Base-by-base conservation (phyloP, 35 echinoderm and acorn worm species). In the Ophiothrix spiculata region DNA sequence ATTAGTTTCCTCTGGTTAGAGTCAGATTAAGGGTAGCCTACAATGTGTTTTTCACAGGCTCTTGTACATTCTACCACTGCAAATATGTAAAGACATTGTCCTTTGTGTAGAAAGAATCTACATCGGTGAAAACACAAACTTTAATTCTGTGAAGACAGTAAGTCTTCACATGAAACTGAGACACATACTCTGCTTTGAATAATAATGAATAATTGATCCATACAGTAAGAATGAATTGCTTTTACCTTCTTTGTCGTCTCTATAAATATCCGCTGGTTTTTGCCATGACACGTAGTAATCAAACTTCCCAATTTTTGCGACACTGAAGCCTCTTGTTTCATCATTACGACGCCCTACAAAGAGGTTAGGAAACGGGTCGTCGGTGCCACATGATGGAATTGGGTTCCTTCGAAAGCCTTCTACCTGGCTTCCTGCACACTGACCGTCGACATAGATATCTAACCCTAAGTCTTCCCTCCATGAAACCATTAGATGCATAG, bases 381-480 rank as follows among this genome's bases (percentile, higher is more conserved):
- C 21, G 4, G n/a, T 28, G 40, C 80, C 33, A 21, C 25, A 1
- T 0, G 54, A 35, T 35, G 36, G 33, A 41, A n/a, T 31, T 8
- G 60, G 38, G 56, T 60, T 4, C 1, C 75, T 35, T 49, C n/a
- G 69, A 32, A 74, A 28, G 28, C 64, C 38, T 32, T 36, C 33
- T 13, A 35, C 39, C 12, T 33, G 37, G 31, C 0, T 80, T 21
- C 88, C 88, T 0, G 49, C 81, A 33, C 88, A 90, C 35, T 54
- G 10, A 16, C 81, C 88, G 56, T 90, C 88, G 0, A 90, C 74
- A 34, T 90, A 84, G 33, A 84, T 75, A 39, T 90, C 88, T 8
- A 90, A 73, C 0, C 88, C 88, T 0, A 84, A 15, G 39, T 84
- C 74, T 1, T 0, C 35, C n/a, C 39, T 77, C 88, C 88, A 90